Evolutionary conservation across 2,797 vertebrate species (phyloP).

Genomic region (Typhlichthys eigenmanni): DNA sequence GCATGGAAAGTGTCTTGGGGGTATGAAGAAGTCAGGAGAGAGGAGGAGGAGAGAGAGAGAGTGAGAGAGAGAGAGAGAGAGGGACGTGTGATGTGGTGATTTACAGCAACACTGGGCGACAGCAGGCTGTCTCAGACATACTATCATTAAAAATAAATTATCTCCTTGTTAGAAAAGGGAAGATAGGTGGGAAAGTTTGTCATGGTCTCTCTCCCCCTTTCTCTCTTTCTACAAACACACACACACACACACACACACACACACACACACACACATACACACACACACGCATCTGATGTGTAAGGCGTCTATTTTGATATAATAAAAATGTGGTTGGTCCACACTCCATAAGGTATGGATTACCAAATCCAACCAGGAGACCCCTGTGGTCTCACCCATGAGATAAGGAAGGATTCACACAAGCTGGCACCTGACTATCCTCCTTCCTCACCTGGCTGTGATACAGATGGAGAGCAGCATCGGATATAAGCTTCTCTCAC

Average conservation of each 20-base stretch:
- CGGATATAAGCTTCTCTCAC: slow-evolving; percentile 31
- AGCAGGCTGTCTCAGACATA: slow-evolving; percentile 83
- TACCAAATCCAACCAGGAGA: slow-evolving; percentile 20
- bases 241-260: neutral
- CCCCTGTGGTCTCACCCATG: slow-evolving; percentile 26
- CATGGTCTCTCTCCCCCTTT: slow-evolving; percentile 33
- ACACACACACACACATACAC: slow-evolving; percentile 6
- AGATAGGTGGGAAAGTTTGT: slow-evolving; percentile 64
- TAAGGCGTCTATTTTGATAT: too few relatives aligned
- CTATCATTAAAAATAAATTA: slow-evolving; percentile 96
- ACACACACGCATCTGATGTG: neutral
- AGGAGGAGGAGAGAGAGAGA: slow-evolving; percentile 84
- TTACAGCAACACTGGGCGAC: slow-evolving; percentile 84
- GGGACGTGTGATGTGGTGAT: slow-evolving; percentile 91
- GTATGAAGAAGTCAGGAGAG: slow-evolving; percentile 71
- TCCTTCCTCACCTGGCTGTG: slow-evolving; percentile 19
- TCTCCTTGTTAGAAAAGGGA: slow-evolving; percentile 83
- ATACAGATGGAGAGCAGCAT: slow-evolving; percentile 41
- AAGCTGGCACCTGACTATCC: slow-evolving; percentile 41
- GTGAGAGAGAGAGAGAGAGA: slow-evolving; percentile 80
- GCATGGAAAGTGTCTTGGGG: slow-evolving; percentile 92
- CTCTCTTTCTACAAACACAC: neutral
- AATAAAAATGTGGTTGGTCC: neutral
- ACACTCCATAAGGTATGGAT: slow-evolving; percentile 8
- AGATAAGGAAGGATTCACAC: slow-evolving; percentile 34